phyloP scores from a whole-genome alignment of 1,140 invertebrate species.

The Drosophila ogumai region DNA sequence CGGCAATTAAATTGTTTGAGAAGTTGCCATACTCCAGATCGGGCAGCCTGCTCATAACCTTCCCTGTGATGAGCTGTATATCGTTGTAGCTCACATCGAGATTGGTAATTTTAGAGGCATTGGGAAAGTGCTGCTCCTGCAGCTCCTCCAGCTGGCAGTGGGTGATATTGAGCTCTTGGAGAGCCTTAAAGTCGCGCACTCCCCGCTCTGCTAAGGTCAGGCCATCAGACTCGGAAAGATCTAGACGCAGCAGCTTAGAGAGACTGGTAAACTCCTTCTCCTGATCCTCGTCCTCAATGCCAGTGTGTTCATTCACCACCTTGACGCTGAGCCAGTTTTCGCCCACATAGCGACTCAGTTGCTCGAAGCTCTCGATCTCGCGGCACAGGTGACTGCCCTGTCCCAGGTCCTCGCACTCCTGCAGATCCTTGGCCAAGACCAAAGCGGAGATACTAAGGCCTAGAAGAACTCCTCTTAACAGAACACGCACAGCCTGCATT shows the following conservation, averaged over 20 bases:
- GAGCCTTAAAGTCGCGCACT: slow-evolving; percentile 36
- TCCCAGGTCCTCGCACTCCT: slow-evolving; percentile 54
- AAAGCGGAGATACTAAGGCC: neutral
- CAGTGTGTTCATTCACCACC: slow-evolving; percentile 49
- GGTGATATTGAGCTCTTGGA: slow-evolving; percentile 64
- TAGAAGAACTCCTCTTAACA: slow-evolving; percentile 14
- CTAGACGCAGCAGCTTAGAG: slow-evolving; percentile 22
- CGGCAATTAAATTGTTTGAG: slow-evolving; percentile 65
- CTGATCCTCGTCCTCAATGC: slow-evolving; percentile 36
- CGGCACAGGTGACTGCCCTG: slow-evolving; percentile 40
- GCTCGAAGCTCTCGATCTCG: slow-evolving; percentile 60
- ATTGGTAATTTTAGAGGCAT: slow-evolving; percentile 27
- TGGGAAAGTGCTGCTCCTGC: slow-evolving; percentile 43
- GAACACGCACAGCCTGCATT: slow-evolving; percentile 46
- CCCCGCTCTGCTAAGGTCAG: slow-evolving; percentile 49
- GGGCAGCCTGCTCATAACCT: slow-evolving; percentile 35
- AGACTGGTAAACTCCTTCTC: slow-evolving; percentile 16
- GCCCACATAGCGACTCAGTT: slow-evolving; percentile 42
- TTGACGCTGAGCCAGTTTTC: slow-evolving; percentile 45
- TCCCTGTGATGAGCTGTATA: slow-evolving; percentile 32
- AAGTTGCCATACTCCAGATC: slow-evolving; percentile 69
- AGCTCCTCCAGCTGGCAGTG: slow-evolving; percentile 49
- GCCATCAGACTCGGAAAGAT: slow-evolving; percentile 51
- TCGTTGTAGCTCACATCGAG: slow-evolving; percentile 72
- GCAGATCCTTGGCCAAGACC: slow-evolving; percentile 46